Conservation (phyloP, 2,113 vertebrate species). For the Callospermophilus lateralis region DNA sequence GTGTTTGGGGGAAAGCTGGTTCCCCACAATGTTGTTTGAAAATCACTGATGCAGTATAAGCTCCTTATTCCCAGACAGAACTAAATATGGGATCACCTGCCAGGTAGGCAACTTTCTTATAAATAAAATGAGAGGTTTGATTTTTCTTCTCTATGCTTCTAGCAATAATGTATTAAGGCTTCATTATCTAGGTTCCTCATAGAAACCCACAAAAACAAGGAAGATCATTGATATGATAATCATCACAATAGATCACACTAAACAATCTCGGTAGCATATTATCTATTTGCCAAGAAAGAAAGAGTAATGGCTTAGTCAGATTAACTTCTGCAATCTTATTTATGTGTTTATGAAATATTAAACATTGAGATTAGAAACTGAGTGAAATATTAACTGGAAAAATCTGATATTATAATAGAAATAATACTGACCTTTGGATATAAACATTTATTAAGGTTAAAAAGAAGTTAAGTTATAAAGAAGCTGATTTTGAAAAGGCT, state of each 20-base stretch:
- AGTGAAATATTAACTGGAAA: conserved; percentile 79
- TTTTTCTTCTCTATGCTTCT: not conserved
- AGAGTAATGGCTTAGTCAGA: conserved; percentile 72
- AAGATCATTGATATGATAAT: conserved; percentile 77
- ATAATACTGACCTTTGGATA: conserved; percentile 77
- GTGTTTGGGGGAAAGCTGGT: too few relatives aligned
- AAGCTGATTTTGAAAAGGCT: conserved; percentile 80
- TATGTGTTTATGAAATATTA: conserved; percentile 64
- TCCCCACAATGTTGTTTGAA: not conserved
- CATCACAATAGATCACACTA: conserved; percentile 64
- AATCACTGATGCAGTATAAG: not conserved
- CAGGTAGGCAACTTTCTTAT: not conserved
- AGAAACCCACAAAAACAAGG: conserved; percentile 72
- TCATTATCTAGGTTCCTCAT: not conserved
- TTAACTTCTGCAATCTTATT: conserved; percentile 53
- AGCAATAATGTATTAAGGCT: not conserved
- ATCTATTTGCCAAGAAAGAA: conserved; percentile 72
- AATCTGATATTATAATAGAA: conserved; percentile 79
- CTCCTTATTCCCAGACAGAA: not conserved
- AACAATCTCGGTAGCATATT: conserved; percentile 55
- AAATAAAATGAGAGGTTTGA: not conserved
- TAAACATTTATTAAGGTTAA: conserved; percentile 74
- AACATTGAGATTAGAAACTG: conserved; percentile 80
- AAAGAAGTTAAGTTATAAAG: conserved; percentile 74
- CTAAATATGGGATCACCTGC: not conserved